Conservation (phyloP, 2,113 vertebrate species). For the Sturnus vulgaris region DNA sequence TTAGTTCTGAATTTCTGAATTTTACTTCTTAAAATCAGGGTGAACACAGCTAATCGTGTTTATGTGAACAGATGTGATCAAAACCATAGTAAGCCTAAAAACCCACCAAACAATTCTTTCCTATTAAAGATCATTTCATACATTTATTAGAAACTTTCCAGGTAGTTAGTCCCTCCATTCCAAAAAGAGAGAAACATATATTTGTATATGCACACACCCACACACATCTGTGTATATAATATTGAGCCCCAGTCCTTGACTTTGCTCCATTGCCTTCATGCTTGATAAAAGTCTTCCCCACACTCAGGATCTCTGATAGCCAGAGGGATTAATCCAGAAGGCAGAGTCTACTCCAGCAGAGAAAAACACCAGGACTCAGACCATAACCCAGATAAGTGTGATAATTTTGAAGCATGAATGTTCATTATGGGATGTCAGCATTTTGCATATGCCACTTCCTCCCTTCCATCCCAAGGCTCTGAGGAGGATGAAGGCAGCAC, state of each 20-base stretch:
- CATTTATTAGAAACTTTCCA: not conserved
- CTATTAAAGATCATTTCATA: not conserved
- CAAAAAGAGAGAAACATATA: not conserved
- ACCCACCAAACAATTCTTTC: not conserved
- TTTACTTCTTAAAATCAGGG: not conserved
- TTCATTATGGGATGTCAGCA: not conserved
- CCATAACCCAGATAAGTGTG: not conserved
- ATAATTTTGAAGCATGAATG: not conserved
- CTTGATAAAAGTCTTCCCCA: not conserved
- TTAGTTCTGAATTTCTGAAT: not conserved
- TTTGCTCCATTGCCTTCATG: not conserved
- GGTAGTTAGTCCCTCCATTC: not conserved
- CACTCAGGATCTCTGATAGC: not conserved
- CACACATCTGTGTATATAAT: not conserved
- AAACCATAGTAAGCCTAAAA: not conserved
- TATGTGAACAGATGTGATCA: not conserved
- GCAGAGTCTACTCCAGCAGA: not conserved
- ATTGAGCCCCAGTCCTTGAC: not conserved
- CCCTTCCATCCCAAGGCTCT: not conserved
- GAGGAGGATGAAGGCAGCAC: not conserved
- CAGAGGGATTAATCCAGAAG: not conserved
- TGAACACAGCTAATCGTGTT: not conserved
- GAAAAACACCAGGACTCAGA: not conserved
- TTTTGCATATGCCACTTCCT: fast-evolving
- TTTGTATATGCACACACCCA: not conserved